Conservation (phyloP, 2,797 vertebrate genomes). For the Merluccius polli region DNA sequence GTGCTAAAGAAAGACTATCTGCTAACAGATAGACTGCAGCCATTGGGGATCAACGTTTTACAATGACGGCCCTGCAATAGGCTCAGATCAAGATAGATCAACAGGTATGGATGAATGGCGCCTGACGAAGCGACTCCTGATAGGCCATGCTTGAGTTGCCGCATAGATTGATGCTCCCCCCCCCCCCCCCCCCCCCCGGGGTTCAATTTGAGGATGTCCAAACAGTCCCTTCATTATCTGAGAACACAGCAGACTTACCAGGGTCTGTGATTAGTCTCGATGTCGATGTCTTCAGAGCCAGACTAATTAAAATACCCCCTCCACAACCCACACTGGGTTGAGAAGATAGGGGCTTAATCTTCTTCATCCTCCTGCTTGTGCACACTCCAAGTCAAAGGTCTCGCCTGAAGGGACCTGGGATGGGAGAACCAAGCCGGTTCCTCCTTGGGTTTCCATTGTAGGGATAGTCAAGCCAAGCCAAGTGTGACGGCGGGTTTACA, state of each 20-base stretch:
- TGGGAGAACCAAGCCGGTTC: background rate
- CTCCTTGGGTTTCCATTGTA: background rate
- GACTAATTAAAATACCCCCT: background rate
- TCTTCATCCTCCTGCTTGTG: background rate
- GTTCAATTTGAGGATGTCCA: background rate
- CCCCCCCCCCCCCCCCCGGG: no score
- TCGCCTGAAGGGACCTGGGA: background rate
- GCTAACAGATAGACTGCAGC: no score
- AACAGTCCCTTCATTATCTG: background rate
- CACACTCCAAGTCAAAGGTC: background rate
- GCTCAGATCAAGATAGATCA: no score
- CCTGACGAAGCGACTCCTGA: background rate
- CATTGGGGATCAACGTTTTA: no score
- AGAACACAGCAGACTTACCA: background rate
- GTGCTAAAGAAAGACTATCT: background rate
- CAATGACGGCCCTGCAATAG: no score
- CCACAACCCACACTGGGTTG: background rate
- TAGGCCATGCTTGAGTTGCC: background rate
- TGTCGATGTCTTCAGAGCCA: background rate
- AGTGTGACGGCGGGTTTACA: background rate
- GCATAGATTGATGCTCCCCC: background rate
- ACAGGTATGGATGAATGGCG: background rate
- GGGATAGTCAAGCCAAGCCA: background rate
- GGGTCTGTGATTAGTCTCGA: background rate
- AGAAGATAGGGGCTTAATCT: background rate